Evolutionary conservation across 2,888 invertebrate genomes (phyloP).

Genomic region (Muschampia staudingeri): DNA sequence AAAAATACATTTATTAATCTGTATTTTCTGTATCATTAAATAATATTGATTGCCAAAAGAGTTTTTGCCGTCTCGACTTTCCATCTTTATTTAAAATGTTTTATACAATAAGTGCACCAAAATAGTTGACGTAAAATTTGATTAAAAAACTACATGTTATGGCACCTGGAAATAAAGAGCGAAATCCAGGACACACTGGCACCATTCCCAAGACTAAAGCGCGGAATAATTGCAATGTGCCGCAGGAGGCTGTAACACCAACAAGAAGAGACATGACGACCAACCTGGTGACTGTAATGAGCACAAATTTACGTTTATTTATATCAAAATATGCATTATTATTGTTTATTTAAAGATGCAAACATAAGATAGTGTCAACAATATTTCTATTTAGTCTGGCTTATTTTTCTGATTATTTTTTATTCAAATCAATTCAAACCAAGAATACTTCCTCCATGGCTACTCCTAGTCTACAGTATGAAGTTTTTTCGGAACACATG

Average conservation of each 20-base stretch:
- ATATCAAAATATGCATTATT: not conserved
- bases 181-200: constrained; percentile 91
- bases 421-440: not conserved
- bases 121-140: constrained; percentile 56
- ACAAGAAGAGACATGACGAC: constrained; percentile 91
- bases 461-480: constrained; percentile 68
- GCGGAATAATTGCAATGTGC: constrained; percentile 91
- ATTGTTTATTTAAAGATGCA: too few relatives aligned
- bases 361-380: not conserved
- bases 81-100: constrained; percentile 46
- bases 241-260: constrained; percentile 92
- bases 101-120: constrained; percentile 38
- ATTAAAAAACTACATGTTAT: constrained; percentile 79
- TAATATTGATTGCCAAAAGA: constrained; percentile 33
- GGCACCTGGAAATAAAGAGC: constrained; percentile 90
- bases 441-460: constrained; percentile 23
- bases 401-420: not conserved
- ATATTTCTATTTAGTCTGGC: not conserved
- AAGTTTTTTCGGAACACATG: constrained; percentile 80
- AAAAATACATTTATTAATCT: not conserved
- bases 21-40: not conserved
- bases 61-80: constrained; percentile 19
- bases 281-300: constrained; percentile 87
- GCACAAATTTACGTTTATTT: constrained; percentile 29
- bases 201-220: constrained; percentile 93